Conservation (phyloP, 2,888 invertebrate species). For the Arrhopalites spinosus region DNA sequence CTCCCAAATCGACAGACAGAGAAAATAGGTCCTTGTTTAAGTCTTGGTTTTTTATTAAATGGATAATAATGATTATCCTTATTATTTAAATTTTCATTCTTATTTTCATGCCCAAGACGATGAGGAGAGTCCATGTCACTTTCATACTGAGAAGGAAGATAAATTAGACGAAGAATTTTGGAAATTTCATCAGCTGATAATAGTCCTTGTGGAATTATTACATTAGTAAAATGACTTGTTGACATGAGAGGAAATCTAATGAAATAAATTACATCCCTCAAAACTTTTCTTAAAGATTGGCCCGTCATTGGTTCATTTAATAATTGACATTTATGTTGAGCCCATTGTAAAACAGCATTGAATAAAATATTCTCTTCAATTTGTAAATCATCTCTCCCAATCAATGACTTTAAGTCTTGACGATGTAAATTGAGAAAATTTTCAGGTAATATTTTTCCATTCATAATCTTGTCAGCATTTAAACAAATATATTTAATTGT, state of each 20-base stretch:
- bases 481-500: neutral
- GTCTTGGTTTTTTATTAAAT: neutral
- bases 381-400: neutral
- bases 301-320: neutral
- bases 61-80: neutral
- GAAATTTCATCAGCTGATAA: neutral
- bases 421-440: neutral
- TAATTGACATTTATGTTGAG: neutral
- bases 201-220: neutral
- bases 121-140: neutral
- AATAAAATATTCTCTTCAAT: neutral
- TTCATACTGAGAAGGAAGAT: neutral
- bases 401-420: neutral
- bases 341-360: neutral
- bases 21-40: neutral
- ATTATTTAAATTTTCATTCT: neutral
- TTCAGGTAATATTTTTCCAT: too few species aligned
- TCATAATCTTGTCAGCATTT: too few species aligned
- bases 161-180: neutral
- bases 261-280: neutral
- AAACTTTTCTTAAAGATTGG: neutral
- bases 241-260: neutral
- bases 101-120: too few species aligned
- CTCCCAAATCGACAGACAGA: neutral
- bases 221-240: neutral